Percentiles rank a stretch among this genome's conserved stretches.
phyloP scores from a whole-genome alignment of 2,797 vertebrate genomes.

The Strix occidentalis region DNA sequence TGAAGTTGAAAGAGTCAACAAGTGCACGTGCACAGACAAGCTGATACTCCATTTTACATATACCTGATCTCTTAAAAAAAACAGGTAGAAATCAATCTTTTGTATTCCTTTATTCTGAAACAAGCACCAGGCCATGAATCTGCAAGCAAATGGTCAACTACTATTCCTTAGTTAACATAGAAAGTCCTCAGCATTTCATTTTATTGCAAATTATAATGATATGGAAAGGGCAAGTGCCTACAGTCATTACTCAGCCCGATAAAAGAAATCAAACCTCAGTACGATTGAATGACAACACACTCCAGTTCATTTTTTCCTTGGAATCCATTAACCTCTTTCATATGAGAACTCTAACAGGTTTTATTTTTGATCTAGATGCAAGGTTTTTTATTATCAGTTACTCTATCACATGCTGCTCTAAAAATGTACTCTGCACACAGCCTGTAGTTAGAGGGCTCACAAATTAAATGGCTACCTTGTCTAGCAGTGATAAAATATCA shows the following conservation, averaged over 20 bases:
- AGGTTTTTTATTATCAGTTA: conserved; percentile 55
- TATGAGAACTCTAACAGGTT: conserved; percentile 14
- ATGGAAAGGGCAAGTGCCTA: conserved; percentile 64
- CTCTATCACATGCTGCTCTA: background rate
- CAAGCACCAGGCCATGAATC: background rate
- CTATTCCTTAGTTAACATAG: background rate
- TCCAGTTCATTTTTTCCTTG: conserved; percentile 44
- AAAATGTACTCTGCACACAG: conserved; percentile 18
- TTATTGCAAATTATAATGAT: conserved; percentile 53
- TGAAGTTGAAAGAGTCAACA: background rate
- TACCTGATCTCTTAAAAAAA: background rate
- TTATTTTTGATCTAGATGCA: conserved; percentile 34
- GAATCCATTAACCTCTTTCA: conserved; percentile 70
- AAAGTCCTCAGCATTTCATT: conserved; percentile 40
- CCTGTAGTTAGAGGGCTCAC: background rate
- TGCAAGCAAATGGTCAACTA: conserved; percentile 33
- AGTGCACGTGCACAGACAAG: background rate
- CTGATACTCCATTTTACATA: background rate
- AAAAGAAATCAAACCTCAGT: conserved; percentile 59
- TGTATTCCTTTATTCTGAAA: conserved; percentile 13
- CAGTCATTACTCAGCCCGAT: conserved; percentile 63
- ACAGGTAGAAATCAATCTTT: background rate
- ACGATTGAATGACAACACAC: conserved; percentile 49
- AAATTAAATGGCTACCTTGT: conserved; percentile 46
- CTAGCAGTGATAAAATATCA: background rate